These are phyloP conservation scores for Tigriopus californicus DNA, from an alignment of 2,888 invertebrate genomes.

Conservation along the genomic window DNA sequence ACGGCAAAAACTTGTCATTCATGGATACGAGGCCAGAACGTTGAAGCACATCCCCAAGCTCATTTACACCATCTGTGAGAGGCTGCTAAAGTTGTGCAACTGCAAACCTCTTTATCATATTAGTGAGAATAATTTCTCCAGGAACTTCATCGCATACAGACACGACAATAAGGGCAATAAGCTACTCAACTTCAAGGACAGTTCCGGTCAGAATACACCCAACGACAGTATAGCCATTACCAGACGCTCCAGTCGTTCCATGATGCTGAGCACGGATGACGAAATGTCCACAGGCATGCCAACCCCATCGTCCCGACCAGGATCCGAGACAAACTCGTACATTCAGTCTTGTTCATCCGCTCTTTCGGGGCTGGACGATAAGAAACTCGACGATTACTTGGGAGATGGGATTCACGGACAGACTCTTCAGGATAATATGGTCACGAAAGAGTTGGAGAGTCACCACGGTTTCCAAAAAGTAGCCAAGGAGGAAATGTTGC, in stretches of 20 bases:
- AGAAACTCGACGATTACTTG: slow-evolving; percentile 28
- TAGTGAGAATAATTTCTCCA: slow-evolving; percentile 19
- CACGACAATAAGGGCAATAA: not conserved
- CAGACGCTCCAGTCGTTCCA: not conserved
- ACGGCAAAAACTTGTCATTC: slow-evolving; percentile 48
- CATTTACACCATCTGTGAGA: slow-evolving; percentile 54
- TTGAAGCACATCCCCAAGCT: slow-evolving; percentile 60
- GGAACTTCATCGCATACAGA: slow-evolving; percentile 19
- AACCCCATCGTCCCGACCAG: not conserved
- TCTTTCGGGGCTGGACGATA: slow-evolving; percentile 28
- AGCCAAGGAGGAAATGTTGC: slow-evolving; percentile 22
- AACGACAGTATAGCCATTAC: slow-evolving; percentile 4
- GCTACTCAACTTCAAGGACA: not conserved
- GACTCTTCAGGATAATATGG: slow-evolving; percentile 32
- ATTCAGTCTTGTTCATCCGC: slow-evolving; percentile 27
- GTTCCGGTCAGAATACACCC: not conserved
- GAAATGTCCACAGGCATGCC: not conserved
- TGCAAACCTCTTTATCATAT: slow-evolving; percentile 18
- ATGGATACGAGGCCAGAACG: slow-evolving; percentile 55
- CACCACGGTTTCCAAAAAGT: slow-evolving; percentile 26
- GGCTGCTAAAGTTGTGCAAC: slow-evolving; percentile 48
- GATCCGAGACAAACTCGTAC: slow-evolving; percentile 18
- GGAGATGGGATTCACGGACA: slow-evolving; percentile 34
- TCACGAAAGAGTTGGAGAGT: slow-evolving; percentile 35
- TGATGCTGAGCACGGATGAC: too few species aligned